Conservation (phyloP, 2,888 invertebrate species). For the Torymus texanus region DNA sequence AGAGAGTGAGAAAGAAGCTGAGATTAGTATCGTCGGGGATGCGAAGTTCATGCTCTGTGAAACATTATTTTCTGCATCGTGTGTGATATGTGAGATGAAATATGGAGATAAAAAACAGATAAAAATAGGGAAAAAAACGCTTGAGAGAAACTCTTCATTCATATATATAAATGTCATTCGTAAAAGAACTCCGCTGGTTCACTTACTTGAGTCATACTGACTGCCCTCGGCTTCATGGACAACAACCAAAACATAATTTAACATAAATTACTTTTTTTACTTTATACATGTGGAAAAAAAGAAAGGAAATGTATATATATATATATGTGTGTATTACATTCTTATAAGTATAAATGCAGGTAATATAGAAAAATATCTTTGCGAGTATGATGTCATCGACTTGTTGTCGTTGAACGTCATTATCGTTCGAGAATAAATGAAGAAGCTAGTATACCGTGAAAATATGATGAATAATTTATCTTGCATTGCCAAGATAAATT, state of each 20-base stretch:
- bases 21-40: slow-evolving; percentile 53
- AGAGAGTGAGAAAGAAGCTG: slow-evolving; percentile 28
- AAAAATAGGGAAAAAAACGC: slow-evolving; percentile 57
- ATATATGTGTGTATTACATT: slow-evolving; percentile 27
- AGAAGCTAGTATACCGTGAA: no score
- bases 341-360: slow-evolving; percentile 14
- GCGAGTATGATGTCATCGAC: slow-evolving; percentile 6
- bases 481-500: no score
- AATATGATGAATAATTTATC: no score
- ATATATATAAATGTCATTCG: slow-evolving; percentile 60
- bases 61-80: slow-evolving; percentile 58
- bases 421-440: not conserved
- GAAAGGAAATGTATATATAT: slow-evolving; percentile 14
- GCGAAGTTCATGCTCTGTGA: slow-evolving; percentile 54
- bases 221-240: slow-evolving; percentile 72
- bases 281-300: slow-evolving; percentile 29
- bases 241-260: slow-evolving; percentile 68
- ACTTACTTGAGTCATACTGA: slow-evolving; percentile 74
- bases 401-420: not conserved
- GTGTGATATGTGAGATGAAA: slow-evolving; percentile 49
- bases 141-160: slow-evolving; percentile 65
- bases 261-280: slow-evolving; percentile 50
- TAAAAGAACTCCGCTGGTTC: slow-evolving; percentile 66
- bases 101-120: slow-evolving; percentile 51
- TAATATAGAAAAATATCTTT: slow-evolving; percentile 17